Evolutionary conservation across 2,797 vertebrate genomes (phyloP), one percentile per base, ranked within the genome.

Genomic region (Natrix natrix): DNA sequence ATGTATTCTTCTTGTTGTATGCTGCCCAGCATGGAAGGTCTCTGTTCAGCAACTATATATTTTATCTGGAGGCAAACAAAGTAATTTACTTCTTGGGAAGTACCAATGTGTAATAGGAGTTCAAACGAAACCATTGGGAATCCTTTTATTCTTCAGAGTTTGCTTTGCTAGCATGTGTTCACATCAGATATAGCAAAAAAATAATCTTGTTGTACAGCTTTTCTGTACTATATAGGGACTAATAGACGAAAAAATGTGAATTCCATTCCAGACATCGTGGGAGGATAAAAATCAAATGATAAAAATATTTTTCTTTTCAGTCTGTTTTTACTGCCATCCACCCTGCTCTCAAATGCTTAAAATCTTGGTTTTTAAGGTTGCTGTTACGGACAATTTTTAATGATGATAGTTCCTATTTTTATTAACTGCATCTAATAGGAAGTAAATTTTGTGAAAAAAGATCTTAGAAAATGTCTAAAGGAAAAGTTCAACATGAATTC

Each of bases 391-490:
- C 14, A 43, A 12, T 88, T 37, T 52, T 92, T 95, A 32, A 78
- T 90, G 48, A 87, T 10, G 20, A 78, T 43, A 94, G 93, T 1
- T 88, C 0, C 5, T 89, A 0, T 0, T 90, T 95, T 92, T 92
- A 92, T 93, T 48, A 92, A 88, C 8, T 93, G 8, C 4, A 60
- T 91, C 20, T 93, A 83, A 8, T 88, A 88, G 88, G 89, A 92
- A 94, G 48, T 88, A 94, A 90, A 14, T 2, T 89, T 93, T 86
- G 93, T 32, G 17, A 60, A 28, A 91, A 63, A 24, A 37, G 93
- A 93, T 93, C 74, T 83, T 92, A 74, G 91, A 92, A 94, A 93
- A 87, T 20, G 61, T 90, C 89, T 48, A 28, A 28, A 91, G 95
- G 93, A 91, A 87, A 69, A 91, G 66, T 37, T 43, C 28, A 59